Conservation (phyloP, 1,140 invertebrate genomes). For the Latrodectus geometricus region DNA sequence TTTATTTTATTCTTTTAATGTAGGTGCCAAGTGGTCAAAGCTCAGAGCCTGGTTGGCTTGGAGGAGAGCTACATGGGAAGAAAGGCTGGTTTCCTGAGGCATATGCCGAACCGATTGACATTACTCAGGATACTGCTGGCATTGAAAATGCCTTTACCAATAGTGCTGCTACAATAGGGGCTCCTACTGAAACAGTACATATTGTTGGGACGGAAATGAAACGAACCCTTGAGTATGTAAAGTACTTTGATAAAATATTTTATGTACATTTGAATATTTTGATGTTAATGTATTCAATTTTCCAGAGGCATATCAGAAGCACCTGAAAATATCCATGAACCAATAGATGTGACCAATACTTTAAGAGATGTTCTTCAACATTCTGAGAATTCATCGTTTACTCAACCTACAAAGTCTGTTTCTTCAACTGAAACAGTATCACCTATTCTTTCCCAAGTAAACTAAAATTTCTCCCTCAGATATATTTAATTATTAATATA, state of each 20-base stretch:
- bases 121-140: constrained; percentile 67
- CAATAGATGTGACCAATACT: constrained; percentile 69
- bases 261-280: not conserved
- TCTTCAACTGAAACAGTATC: constrained; percentile 55
- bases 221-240: constrained; percentile 71
- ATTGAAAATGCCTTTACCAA: constrained; percentile 63
- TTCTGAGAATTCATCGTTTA: constrained; percentile 63
- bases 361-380: constrained; percentile 62
- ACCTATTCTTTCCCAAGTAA: constrained; percentile 65
- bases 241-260: not conserved
- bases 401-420: constrained; percentile 53
- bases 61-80: constrained; percentile 87
- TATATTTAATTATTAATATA: no score
- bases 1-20: constrained; percentile 62
- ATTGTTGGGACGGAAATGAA: constrained; percentile 65
- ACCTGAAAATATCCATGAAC: constrained; percentile 74
- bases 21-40: constrained; percentile 85
- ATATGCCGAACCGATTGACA: constrained; percentile 82
- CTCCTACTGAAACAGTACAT: constrained; percentile 63
- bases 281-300: constrained; percentile 39
- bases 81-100: constrained; percentile 98
- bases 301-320: constrained; percentile 79
- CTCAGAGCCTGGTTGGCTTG: constrained; percentile 96
- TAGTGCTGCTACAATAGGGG: constrained; percentile 54
- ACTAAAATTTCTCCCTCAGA: not conserved